Conservation (phyloP, 2,888 invertebrate species). For the Oxyscelio sp. region DNA sequence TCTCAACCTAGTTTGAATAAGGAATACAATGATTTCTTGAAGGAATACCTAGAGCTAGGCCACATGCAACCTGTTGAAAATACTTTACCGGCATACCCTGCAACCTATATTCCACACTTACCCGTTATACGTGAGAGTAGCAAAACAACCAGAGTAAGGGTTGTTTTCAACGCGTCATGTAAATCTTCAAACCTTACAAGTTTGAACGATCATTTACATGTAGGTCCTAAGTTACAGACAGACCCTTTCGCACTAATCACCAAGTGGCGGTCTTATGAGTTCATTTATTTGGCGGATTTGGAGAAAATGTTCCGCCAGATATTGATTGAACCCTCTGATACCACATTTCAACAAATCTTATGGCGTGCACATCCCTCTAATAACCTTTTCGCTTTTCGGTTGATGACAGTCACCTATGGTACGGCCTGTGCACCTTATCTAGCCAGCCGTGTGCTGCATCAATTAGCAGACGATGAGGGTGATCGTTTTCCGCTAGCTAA, state of each 20-base stretch:
- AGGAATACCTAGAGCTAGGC: not conserved
- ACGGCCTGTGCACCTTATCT: too few species aligned
- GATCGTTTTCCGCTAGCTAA: not conserved
- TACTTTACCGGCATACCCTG: not conserved
- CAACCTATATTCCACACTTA: not conserved
- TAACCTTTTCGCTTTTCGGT: not conserved
- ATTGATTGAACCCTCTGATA: not conserved
- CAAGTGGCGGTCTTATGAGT: not conserved
- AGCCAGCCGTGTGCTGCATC: not conserved
- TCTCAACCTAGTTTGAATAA: not conserved
- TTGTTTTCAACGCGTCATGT: not conserved
- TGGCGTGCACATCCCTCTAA: not conserved
- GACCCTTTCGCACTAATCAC: not conserved
- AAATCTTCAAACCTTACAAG: not conserved
- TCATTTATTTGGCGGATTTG: not conserved
- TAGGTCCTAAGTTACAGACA: not conserved
- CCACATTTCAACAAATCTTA: not conserved
- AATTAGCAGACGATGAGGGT: not conserved
- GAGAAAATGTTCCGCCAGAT: not conserved
- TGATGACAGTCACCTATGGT: not conserved
- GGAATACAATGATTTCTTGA: not conserved
- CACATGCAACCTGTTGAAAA: too few species aligned
- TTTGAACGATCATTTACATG: not conserved
- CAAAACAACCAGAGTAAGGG: not conserved
- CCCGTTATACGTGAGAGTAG: not conserved